A percentile compares a stretch with the other conserved stretches of the same genome.
phyloP scores from a whole-genome alignment of 2,797 vertebrate genomes.

The Siniperca undulata region DNA sequence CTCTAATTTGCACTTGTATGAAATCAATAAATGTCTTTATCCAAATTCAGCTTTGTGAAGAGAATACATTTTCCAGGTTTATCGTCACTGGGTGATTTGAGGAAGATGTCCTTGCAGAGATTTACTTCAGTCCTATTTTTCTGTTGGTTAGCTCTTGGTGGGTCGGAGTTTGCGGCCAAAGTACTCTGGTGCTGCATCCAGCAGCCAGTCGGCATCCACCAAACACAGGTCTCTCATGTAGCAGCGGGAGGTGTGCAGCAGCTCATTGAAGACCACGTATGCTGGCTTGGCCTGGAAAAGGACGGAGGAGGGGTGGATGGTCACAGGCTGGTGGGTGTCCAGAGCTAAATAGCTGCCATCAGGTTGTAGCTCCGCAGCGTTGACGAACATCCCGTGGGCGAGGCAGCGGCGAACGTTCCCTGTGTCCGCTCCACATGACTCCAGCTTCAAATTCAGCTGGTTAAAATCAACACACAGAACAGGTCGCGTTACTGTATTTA shows the following conservation, averaged over 20 bases:
- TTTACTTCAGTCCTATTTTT: slow-evolving; percentile 12
- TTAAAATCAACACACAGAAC: neutral
- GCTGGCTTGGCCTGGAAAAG: slow-evolving; percentile 95
- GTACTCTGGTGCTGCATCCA: slow-evolving; percentile 92
- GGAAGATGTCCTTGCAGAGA: neutral
- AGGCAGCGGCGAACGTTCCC: slow-evolving; percentile 91
- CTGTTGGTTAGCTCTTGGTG: slow-evolving; percentile 79
- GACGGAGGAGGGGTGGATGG: slow-evolving; percentile 96
- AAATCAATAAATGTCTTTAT: slow-evolving; percentile 20
- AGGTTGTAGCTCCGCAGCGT: slow-evolving; percentile 91
- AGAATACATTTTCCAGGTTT: slow-evolving; percentile 12
- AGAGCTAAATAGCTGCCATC: slow-evolving; percentile 92
- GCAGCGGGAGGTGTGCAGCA: slow-evolving; percentile 94
- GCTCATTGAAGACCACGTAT: slow-evolving; percentile 92
- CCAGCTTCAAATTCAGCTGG: slow-evolving; percentile 91
- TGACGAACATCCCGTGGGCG: slow-evolving; percentile 94
- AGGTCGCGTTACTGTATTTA: neutral
- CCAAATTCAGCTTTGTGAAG: slow-evolving; percentile 19
- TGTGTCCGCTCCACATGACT: slow-evolving; percentile 88
- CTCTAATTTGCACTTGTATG: slow-evolving; percentile 15
- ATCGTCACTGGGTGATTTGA: slow-evolving; percentile 10
- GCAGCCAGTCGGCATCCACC: slow-evolving; percentile 95
- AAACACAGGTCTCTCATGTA: slow-evolving; percentile 97
- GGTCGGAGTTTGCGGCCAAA: slow-evolving; percentile 90
- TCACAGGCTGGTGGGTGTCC: slow-evolving; percentile 90